Evolutionary conservation across 2,797 vertebrate genomes (phyloP), one percentile per base, ranked within the genome.

Genomic region (Pelochelys cantorii): DNA sequence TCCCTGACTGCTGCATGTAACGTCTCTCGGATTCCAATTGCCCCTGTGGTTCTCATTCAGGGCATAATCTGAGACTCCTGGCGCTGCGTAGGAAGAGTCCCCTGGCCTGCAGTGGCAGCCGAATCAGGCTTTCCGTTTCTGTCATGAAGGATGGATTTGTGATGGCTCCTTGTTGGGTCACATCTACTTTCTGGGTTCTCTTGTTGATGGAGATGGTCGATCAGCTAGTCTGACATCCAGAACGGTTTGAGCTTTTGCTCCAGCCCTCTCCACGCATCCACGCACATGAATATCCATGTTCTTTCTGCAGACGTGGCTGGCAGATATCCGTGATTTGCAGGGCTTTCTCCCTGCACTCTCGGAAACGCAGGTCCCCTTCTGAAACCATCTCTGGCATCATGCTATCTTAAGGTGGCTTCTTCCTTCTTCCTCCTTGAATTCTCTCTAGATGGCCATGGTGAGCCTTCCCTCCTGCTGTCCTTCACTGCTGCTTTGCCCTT

Each of bases 181-280:
- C 17, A 71, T 60, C 65, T 71, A 20, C n/a, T 71, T 34, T 71
- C n/a, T 42, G 42, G 5, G 42, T 42, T 42, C 42, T 42, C 42
- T 42, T 42, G 42, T 42, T 42, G 42, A 42, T 42, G 5, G 42
- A 42, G 42, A 42, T 5, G 42, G 42, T 42, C 42, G 23, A 42
- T 48, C 7, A 48, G 25, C 22, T 74, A 74, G 12, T 75, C 71
- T 48, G 37, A 23, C 22, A 0, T 53, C 25, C 2, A 0, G 55
- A 12, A 13, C 1, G 11, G 18, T 82, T 23, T 13, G 59, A 94
- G 92, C 79, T 31, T 6, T 91, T 65, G 31, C 31, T 68, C 62
- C 31, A 71, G 65, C n/a, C n/a, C 20, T 34, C n/a, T 71, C 18
- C 59, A 13, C 27, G 12, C 27, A 7, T 4, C 29, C 5, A 60